A percentile compares a stretch with the other conserved stretches of the same genome.
Conservation (phyloP, 1,140 invertebrate genomes). For the Musca vetustissima region DNA sequence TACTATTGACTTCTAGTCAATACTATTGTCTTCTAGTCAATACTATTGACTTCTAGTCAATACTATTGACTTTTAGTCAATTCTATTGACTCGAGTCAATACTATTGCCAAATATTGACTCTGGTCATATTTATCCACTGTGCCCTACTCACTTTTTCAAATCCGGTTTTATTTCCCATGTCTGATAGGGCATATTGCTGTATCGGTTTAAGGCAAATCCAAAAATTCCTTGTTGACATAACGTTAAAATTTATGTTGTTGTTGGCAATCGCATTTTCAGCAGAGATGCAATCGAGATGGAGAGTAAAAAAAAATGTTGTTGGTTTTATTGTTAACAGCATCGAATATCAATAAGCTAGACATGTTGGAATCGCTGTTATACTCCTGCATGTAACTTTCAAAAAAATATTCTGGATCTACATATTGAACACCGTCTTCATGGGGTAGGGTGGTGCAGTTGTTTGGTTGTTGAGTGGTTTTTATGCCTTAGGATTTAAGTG, state of each 20-base stretch:
- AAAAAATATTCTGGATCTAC: neutral
- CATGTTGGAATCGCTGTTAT: neutral
- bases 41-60: too few species aligned
- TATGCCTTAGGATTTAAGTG: too few species aligned
- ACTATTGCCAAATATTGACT: too few species aligned
- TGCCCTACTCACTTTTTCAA: constrained; percentile 48
- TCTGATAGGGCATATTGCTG: constrained; percentile 80
- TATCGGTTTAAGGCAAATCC: constrained; percentile 74
- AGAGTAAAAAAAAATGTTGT: neutral
- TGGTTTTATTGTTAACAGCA: neutral
- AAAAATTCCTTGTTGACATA: constrained; percentile 58
- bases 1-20: too few species aligned
- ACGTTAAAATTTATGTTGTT: neutral
- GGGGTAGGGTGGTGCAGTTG: too few species aligned
- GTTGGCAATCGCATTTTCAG: neutral
- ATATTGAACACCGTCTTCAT: neutral
- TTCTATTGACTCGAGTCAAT: too few species aligned
- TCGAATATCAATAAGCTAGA: too few species aligned
- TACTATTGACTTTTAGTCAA: too few species aligned
- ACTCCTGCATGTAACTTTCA: neutral
- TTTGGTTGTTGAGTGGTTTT: too few species aligned
- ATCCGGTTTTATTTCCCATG: constrained; percentile 79
- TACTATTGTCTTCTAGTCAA: too few species aligned
- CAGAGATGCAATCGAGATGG: neutral
- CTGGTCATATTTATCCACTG: too few species aligned